Conservation (phyloP, 2,888 invertebrate genomes). For the Caradrina kadenii region DNA sequence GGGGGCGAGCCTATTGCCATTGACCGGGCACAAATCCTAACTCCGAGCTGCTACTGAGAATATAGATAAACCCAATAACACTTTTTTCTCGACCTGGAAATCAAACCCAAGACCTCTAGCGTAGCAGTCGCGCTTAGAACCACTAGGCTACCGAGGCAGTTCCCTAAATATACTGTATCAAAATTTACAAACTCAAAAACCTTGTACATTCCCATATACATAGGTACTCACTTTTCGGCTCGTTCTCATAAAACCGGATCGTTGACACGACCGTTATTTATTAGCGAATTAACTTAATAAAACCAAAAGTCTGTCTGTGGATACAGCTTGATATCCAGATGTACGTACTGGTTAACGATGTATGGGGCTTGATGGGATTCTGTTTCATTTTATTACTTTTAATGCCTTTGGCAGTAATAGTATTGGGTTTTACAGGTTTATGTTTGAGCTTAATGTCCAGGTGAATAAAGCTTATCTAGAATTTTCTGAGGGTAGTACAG, state of each 20-base stretch:
- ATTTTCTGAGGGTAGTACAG: not conserved
- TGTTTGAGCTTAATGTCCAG: not conserved
- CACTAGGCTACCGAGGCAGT: no score
- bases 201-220: not conserved
- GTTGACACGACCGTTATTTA: conserved; percentile 48
- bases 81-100: no score
- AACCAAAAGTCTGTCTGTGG: conserved; percentile 33
- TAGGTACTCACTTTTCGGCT: conserved; percentile 23
- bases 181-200: conserved; percentile 15
- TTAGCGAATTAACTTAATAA: conserved; percentile 52
- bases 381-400: conserved; percentile 7
- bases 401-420: not conserved
- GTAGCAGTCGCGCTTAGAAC: no score
- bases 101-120: no score
- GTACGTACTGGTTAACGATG: conserved; percentile 7
- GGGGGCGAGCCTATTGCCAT: no score
- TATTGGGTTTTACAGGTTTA: not conserved
- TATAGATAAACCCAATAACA: no score
- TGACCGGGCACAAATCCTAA: no score
- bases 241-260: conserved; percentile 30
- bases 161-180: conserved; percentile 1
- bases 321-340: conserved; percentile 23
- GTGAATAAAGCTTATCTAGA: not conserved
- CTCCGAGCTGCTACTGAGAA: no score
- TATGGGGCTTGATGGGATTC: not conserved